A percentile compares a stretch with the other conserved stretches of the same genome.
Evolutionary conservation across 2,797 vertebrate species (phyloP).

Genomic region (Scyliorhinus canicula): DNA sequence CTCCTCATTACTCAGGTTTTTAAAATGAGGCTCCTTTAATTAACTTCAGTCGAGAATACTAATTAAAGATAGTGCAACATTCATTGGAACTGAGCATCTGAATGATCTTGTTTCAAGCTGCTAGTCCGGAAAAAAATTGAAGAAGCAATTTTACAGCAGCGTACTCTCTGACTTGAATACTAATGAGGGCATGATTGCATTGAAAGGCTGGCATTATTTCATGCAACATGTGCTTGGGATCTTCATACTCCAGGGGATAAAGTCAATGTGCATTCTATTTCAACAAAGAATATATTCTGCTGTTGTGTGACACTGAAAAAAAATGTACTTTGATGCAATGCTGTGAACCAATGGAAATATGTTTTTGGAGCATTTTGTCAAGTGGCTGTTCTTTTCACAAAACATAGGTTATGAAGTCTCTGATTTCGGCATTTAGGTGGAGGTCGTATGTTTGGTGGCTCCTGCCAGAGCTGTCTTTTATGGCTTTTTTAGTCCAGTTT

Average conservation of each 20-base stretch:
- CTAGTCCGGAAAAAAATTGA: constrained; percentile 18
- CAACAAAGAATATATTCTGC: background rate
- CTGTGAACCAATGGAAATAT: background rate
- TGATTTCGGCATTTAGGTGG: no score
- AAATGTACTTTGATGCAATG: constrained; percentile 8
- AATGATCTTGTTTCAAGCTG: background rate
- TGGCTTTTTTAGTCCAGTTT: no score
- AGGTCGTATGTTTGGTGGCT: no score
- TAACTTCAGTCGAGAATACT: background rate
- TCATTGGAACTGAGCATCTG: constrained; percentile 20
- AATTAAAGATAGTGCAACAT: constrained; percentile 5
- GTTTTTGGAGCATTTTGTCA: background rate
- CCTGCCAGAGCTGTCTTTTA: no score
- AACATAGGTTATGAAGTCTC: background rate
- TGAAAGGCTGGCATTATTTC: constrained; percentile 17
- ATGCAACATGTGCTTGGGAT: constrained; percentile 12
- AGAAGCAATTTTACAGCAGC: constrained; percentile 28
- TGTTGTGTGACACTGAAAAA: background rate
- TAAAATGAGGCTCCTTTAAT: background rate
- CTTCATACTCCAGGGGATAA: constrained; percentile 10
- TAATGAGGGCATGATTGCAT: constrained; percentile 36
- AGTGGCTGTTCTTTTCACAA: background rate
- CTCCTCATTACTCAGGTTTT: background rate
- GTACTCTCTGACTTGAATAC: constrained; percentile 23
- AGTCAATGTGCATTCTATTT: background rate